Percentiles rank a stretch among this genome's conserved stretches.
Evolutionary conservation across 2,797 vertebrate species (phyloP).

Genomic region (Bradypodion ventrale): DNA sequence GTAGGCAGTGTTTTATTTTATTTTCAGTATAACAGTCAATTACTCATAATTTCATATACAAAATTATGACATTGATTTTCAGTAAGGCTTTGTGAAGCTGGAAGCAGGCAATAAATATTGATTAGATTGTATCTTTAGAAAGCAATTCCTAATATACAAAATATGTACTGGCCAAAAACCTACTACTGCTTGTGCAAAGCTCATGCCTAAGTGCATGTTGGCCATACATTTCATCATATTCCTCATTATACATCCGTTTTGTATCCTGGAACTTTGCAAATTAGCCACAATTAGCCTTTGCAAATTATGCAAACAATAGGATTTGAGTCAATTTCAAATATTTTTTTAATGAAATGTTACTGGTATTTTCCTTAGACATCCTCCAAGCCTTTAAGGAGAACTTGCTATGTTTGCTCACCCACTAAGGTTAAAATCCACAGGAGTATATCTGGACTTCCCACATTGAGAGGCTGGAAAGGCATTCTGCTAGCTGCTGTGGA

Average conservation of each 20-base stretch:
- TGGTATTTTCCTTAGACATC: neutral
- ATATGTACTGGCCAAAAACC: no score
- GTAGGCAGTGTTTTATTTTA: neutral
- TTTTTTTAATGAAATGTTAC: neutral
- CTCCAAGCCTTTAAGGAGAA: conserved; percentile 13
- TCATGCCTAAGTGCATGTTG: no score
- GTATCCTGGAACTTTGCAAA: no score
- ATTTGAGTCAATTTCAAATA: neutral
- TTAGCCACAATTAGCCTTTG: no score
- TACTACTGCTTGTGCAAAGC: no score
- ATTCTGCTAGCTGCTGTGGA: neutral
- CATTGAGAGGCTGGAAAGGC: neutral
- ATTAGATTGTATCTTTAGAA: neutral
- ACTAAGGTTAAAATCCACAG: neutral
- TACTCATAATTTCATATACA: neutral
- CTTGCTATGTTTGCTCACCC: neutral
- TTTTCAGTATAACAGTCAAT: neutral
- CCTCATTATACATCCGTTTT: no score
- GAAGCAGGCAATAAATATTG: neutral
- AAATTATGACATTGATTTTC: neutral
- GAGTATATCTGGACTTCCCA: neutral
- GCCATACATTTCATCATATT: no score
- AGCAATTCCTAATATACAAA: neutral
- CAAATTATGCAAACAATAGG: neutral
- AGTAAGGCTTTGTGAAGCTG: neutral